Conservation (phyloP, 1,140 invertebrate species). For the Goniozus legneri region DNA sequence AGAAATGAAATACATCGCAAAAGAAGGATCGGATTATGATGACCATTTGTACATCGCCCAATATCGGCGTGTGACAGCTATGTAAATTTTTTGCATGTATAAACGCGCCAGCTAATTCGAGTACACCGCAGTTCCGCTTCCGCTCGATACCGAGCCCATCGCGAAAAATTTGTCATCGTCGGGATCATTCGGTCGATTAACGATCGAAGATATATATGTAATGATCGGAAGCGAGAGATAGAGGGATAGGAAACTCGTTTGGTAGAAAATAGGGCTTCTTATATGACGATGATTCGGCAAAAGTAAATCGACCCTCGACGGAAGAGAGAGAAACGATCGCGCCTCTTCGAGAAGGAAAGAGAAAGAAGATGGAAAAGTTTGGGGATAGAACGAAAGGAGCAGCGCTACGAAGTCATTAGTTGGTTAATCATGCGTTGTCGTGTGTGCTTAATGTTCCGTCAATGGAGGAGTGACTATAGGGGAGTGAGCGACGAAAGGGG, state of each 20-base stretch:
- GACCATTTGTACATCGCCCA: too few species aligned
- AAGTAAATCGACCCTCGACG: slow-evolving; percentile 12
- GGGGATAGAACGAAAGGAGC: slow-evolving; percentile 19
- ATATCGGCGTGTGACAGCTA: too few species aligned
- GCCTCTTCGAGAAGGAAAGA: background rate
- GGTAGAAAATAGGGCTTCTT: background rate
- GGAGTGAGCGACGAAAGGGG: slow-evolving; percentile 37
- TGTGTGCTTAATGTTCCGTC: slow-evolving; percentile 55
- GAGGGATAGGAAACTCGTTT: background rate
- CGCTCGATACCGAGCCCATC: too few species aligned
- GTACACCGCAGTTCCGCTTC: too few species aligned
- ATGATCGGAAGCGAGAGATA: too few species aligned
- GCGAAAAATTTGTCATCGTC: too few species aligned
- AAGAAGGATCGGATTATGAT: too few species aligned
- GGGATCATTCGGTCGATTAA: slow-evolving; percentile 23
- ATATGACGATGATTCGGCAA: slow-evolving; percentile 18
- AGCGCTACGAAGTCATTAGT: slow-evolving; percentile 49
- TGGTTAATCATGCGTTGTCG: slow-evolving; percentile 55
- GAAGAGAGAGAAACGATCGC: too few species aligned
- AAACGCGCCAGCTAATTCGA: too few species aligned
- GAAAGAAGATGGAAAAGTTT: background rate
- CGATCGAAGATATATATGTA: slow-evolving; percentile 15
- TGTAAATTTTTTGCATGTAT: too few species aligned
- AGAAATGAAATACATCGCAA: too few species aligned
- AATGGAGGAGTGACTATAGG: slow-evolving; percentile 46